Conservation (phyloP, 2,888 invertebrate species). For the Carabus problematicus region DNA sequence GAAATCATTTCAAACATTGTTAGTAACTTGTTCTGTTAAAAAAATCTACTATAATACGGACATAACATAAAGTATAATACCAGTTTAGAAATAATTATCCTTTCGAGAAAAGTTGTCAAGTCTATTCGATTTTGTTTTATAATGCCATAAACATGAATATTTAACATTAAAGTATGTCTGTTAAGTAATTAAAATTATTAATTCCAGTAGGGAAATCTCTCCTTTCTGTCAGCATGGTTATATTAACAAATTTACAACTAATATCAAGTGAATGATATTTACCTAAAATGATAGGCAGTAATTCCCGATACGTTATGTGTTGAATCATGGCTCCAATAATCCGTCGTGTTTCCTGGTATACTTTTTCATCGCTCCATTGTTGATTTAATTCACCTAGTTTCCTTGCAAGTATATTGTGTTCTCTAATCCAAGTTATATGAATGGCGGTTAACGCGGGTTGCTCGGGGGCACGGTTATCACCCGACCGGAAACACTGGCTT, state of each 20-base stretch:
- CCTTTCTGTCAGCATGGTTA: no score
- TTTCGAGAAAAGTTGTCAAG: no score
- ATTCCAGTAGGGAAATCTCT: no score
- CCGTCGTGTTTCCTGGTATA: conserved; percentile 83
- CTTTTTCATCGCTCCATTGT: conserved; percentile 88
- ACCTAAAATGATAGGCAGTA: conserved; percentile 81
- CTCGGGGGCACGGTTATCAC: conserved; percentile 80
- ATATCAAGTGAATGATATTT: conserved; percentile 38
- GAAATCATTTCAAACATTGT: conserved; percentile 42
- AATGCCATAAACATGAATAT: no score
- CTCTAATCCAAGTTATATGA: conserved; percentile 77
- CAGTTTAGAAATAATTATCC: no score
- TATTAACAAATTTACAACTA: no score
- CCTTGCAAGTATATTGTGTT: conserved; percentile 78
- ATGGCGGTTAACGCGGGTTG: conserved; percentile 80
- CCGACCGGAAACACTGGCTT: conserved; percentile 78
- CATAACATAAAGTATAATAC: no score
- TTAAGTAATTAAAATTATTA: no score
- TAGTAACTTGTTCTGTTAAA: no score
- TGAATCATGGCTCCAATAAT: conserved; percentile 84
- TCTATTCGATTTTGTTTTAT: no score
- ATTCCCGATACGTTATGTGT: conserved; percentile 85
- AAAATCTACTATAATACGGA: no score
- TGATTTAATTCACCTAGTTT: conserved; percentile 76
- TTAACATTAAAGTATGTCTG: no score